phyloP scores from a whole-genome alignment of 2,113 vertebrate genomes.

The Sylvilagus bachmani region DNA sequence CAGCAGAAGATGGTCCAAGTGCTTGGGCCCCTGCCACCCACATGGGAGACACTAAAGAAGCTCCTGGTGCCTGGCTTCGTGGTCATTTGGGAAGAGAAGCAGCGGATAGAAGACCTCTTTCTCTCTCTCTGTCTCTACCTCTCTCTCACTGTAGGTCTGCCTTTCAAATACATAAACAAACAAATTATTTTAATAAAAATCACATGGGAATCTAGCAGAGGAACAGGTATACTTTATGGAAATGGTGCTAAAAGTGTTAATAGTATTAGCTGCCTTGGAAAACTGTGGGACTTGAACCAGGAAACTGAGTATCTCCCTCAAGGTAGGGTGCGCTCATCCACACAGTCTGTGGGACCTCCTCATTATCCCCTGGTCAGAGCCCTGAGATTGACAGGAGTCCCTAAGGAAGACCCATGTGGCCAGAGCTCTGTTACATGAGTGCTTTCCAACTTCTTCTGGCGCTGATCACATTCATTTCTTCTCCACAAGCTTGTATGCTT shows the following conservation, averaged over 20 bases:
- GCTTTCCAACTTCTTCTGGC: conserved; percentile 11
- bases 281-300: not conserved
- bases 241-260: not conserved
- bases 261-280: not conserved
- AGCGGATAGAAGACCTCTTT: no score
- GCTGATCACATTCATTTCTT: not conserved
- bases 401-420: not conserved
- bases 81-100: no score
- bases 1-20: no score
- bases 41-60: no score
- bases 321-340: not conserved
- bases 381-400: not conserved
- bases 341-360: not conserved
- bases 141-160: no score
- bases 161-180: no score
- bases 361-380: not conserved
- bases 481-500: not conserved
- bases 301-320: not conserved
- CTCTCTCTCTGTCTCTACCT: no score
- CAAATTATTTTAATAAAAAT: not conserved
- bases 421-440: not conserved
- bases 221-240: not conserved
- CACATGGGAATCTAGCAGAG: not conserved
- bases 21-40: no score
- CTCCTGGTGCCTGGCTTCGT: no score